These are phyloP conservation scores for Spheniscus mendiculus DNA, from an alignment of 2,113 vertebrate species.

Conservation along the genomic window DNA sequence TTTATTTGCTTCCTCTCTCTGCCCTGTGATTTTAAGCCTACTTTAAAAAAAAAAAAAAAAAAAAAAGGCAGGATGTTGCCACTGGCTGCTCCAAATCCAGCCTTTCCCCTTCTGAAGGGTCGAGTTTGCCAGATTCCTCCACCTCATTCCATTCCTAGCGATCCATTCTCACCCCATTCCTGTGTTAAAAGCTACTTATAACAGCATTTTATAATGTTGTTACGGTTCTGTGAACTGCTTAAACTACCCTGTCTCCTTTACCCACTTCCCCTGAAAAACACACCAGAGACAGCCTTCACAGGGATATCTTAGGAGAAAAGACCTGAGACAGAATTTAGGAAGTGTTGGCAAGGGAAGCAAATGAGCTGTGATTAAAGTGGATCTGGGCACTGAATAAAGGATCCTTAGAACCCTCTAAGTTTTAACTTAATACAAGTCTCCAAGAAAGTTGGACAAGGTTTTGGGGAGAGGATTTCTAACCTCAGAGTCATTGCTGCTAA, in stretches of 20 bases:
- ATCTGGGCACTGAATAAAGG: neutral
- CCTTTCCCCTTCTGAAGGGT: neutral
- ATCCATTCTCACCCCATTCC: neutral
- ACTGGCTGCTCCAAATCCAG: constrained; percentile 4
- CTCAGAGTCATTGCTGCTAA: constrained; percentile 33
- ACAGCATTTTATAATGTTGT: neutral
- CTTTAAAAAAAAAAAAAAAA: neutral
- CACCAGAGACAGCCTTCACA: neutral
- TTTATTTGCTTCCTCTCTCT: constrained; percentile 57
- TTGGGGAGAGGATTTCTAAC: constrained; percentile 12
- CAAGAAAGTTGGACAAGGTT: neutral
- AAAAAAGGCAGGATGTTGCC: constrained; percentile 22
- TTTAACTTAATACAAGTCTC: neutral
- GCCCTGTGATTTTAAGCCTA: constrained; percentile 1
- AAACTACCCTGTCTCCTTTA: neutral
- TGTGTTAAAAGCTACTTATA: neutral
- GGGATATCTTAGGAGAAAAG: neutral
- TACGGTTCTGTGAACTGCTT: neutral
- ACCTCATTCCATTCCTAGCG: neutral
- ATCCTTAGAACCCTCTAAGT: neutral
- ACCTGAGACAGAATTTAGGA: neutral
- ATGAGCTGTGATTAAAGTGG: neutral
- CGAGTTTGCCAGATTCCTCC: neutral
- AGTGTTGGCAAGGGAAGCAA: neutral
- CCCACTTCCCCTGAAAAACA: neutral